These are phyloP conservation scores for Chydorus sphaericus DNA, from an alignment of 2,888 invertebrate species.

Conservation along the genomic window DNA sequence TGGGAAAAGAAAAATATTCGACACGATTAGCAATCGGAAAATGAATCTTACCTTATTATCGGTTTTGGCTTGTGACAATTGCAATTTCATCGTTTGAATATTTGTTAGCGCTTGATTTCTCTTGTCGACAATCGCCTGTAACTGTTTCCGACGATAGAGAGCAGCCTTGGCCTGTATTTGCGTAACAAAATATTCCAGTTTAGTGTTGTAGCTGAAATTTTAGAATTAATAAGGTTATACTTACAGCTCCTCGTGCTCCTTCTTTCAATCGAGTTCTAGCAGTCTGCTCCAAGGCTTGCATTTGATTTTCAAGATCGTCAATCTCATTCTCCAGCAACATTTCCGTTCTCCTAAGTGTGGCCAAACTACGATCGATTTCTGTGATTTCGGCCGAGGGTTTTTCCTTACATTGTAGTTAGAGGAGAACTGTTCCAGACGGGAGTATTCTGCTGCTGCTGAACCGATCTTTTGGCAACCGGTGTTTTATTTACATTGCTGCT, in stretches of 20 bases:
- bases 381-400: slow-evolving; percentile 2
- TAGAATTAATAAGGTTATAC: background rate
- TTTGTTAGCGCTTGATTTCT: slow-evolving; percentile 8
- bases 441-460: background rate
- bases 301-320: background rate
- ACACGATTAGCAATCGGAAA: too few species aligned
- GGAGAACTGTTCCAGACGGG: background rate
- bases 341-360: slow-evolving; percentile 8
- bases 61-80: slow-evolving; percentile 10
- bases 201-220: too few species aligned
- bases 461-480: too few species aligned
- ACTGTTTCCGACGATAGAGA: slow-evolving; percentile 5
- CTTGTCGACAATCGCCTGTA: slow-evolving; percentile 9
- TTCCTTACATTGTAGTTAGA: background rate
- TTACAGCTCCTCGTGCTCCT: slow-evolving; percentile 10
- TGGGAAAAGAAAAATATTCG: too few species aligned
- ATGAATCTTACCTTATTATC: slow-evolving; percentile 5
- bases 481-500: too few species aligned
- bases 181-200: background rate
- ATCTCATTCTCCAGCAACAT: slow-evolving; percentile 10
- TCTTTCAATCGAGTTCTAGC: slow-evolving; percentile 6
- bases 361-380: slow-evolving; percentile 7
- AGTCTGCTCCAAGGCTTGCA: slow-evolving; percentile 1
- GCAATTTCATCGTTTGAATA: slow-evolving; percentile 13
- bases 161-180: slow-evolving; percentile 10